phyloP scores from a whole-genome alignment of 1,140 invertebrate species.

The Drosophila pruinosa region DNA sequence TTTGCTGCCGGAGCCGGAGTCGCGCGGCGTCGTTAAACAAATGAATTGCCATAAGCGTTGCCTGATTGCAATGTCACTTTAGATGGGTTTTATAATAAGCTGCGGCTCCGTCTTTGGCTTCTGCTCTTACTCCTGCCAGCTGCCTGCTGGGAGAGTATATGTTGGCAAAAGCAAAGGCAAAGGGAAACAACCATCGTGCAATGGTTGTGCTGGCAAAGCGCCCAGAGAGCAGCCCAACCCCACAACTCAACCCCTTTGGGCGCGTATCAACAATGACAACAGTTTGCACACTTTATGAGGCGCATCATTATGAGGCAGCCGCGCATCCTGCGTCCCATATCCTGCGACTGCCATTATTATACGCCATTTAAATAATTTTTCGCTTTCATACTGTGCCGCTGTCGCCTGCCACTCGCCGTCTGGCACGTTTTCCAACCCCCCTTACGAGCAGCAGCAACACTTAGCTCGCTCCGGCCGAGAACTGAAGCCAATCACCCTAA shows the following conservation, averaged over 20 bases:
- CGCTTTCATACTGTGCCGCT: conserved; percentile 64
- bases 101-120: conserved; percentile 7
- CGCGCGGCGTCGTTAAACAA: conserved; percentile 77
- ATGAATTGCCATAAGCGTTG: conserved; percentile 82
- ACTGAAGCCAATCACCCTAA: conserved; percentile 17
- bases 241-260: conserved; percentile 23
- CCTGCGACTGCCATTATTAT: conserved; percentile 80
- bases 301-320: conserved; percentile 76
- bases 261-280: conserved; percentile 62
- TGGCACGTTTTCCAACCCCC: conserved; percentile 51
- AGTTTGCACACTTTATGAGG: conserved; percentile 80
- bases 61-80: conserved; percentile 79
- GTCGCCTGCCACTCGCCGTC: conserved; percentile 63
- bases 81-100: conserved; percentile 77
- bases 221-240: background rate
- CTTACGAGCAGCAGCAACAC: too few species aligned
- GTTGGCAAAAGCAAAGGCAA: conserved; percentile 35
- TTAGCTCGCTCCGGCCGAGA: background rate
- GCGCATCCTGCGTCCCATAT: conserved; percentile 31
- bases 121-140: conserved; percentile 26
- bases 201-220: conserved; percentile 5
- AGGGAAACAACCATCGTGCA: conserved; percentile 28
- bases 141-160: conserved; percentile 27
- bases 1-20: conserved; percentile 39
- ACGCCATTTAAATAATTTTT: conserved; percentile 83